Evolutionary conservation across 1,140 invertebrate species (phyloP).

Genomic region (Cyrtorhinus lividipennis): DNA sequence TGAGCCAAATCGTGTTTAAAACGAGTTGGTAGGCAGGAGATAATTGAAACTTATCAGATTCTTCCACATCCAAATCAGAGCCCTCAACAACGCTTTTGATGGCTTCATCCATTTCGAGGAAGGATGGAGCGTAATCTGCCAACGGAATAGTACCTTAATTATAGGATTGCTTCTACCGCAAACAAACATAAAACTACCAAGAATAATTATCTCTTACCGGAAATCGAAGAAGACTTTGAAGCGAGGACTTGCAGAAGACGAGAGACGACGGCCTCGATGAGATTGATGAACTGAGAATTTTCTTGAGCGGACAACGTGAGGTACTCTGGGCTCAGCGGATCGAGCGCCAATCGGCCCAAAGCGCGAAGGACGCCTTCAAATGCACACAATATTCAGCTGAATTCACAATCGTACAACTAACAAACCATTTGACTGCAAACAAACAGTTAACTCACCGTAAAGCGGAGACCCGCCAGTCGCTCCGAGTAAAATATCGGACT

Average conservation of each 20-base stretch:
- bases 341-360: slow-evolving; percentile 27
- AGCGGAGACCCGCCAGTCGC: slow-evolving; percentile 27
- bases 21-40: slow-evolving; percentile 50
- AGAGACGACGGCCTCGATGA: slow-evolving; percentile 30
- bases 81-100: slow-evolving; percentile 32
- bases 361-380: slow-evolving; percentile 24
- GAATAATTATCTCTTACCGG: slow-evolving; percentile 22
- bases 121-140: slow-evolving; percentile 39
- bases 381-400: not conserved
- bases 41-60: slow-evolving; percentile 33
- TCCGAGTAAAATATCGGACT: slow-evolving; percentile 32
- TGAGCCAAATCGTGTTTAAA: slow-evolving; percentile 60
- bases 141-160: slow-evolving; percentile 21
- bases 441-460: not conserved
- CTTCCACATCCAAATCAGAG: slow-evolving; percentile 33
- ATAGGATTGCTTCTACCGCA: slow-evolving; percentile 4
- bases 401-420: not conserved
- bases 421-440: not conserved
- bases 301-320: slow-evolving; percentile 20
- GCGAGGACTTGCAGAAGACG: slow-evolving; percentile 31
- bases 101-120: slow-evolving; percentile 42
- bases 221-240: slow-evolving; percentile 26
- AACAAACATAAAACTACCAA: too few relatives aligned
- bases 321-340: slow-evolving; percentile 22
- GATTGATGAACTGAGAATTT: slow-evolving; percentile 25